Base-by-base conservation (phyloP, 1,140 invertebrate species). In the Agrypnia vestita region DNA sequence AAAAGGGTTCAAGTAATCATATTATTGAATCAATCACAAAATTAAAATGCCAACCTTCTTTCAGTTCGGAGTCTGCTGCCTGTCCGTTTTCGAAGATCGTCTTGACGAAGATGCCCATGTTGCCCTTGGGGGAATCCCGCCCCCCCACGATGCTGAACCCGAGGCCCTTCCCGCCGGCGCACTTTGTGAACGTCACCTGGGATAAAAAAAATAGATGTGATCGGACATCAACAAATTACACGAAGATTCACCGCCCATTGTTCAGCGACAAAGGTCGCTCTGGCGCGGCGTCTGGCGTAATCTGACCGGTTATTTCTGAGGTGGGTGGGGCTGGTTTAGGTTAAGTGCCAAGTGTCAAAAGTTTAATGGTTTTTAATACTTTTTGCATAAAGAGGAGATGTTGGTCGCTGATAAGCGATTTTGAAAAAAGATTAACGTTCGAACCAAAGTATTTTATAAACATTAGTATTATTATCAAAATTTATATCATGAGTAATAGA, bases 91-190 rank as follows among this genome's bases (percentile, higher is more conserved):
- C 92, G 85, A 95, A 96, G 69, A 96, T 94, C n/a, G 93, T 95
- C 85, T 96, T 96, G 12, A 96, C 93, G 85, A 94, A 96, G 78
- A 96, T 95, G 12, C 95, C 94, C 86, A 96, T 91, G 84, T 94
- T 92, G 3, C 94, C 94, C 82, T 94, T 92, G 6, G 94, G 94
- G 55, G 93, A 95, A 83, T 93, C 93, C 71, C 91, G 91, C 0
- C 94, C 95, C n/a, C 95, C 95, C 0, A 96, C 94, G 49, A 96
- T 94, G 47, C 93, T 94, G 86, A 96, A 96, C 0, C 95, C 95
- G 25, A 96, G 91, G 59, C 90, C 90, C 84, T 92, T 92, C 19
- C 94, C 93, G 67, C 94, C 94, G 44, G 92, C 90, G 43, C 94
- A 94, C 76, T 94, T 92, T 53, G 92, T 91, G 82, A 96, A 92